Evolutionary conservation across 2,113 vertebrate genomes (phyloP).

Genomic region (Tamias sibiricus): DNA sequence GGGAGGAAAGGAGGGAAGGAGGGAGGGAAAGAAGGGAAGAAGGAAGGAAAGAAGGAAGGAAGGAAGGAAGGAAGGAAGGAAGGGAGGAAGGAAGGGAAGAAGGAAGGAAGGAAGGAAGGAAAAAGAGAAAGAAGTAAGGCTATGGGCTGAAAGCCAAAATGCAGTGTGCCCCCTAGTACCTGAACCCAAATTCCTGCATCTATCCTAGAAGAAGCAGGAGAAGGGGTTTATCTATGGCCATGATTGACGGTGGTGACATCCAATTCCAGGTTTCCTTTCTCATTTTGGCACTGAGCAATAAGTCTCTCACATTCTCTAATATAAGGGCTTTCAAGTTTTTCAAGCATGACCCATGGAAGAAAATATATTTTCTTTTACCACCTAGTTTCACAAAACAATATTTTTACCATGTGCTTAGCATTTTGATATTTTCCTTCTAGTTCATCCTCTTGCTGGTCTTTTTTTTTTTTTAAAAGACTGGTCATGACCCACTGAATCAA

Average conservation of each 20-base stretch:
- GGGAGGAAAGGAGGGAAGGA: too few species aligned
- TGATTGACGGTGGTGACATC: background rate
- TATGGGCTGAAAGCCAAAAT: background rate
- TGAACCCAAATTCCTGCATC: background rate
- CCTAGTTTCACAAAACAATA: background rate
- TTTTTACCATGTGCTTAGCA: background rate
- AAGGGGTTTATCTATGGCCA: background rate
- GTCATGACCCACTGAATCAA: background rate
- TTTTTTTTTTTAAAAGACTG: background rate
- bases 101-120: too few species aligned
- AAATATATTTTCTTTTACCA: background rate
- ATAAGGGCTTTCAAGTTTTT: background rate
- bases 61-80: too few species aligned
- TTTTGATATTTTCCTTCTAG: background rate
- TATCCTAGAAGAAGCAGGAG: background rate
- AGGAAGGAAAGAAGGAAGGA: too few species aligned
- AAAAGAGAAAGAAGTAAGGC: background rate
- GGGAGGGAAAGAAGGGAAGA: too few species aligned
- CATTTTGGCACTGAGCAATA: background rate
- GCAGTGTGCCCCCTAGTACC: background rate
- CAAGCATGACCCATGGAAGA: background rate
- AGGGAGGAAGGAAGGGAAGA: too few species aligned
- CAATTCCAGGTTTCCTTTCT: background rate
- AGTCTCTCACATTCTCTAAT: background rate
- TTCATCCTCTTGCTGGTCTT: background rate